These are phyloP conservation scores for Cheilosia grossa DNA, from an alignment of 2,888 invertebrate genomes.

Conservation along the genomic window DNA sequence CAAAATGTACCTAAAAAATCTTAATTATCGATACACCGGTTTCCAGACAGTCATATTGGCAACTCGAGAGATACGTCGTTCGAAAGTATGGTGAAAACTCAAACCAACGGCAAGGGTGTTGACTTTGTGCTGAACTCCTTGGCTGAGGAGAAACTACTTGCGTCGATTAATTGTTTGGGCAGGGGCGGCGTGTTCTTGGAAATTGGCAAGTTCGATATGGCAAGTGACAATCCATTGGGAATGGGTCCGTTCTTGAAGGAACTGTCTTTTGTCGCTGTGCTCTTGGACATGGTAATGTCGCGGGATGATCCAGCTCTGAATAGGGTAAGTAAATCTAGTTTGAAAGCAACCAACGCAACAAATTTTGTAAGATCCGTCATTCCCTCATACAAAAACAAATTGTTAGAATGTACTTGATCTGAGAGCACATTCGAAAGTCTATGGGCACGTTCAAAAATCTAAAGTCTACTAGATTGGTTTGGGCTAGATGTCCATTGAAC, in stretches of 20 bases:
- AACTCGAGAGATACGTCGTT: conserved; percentile 94
- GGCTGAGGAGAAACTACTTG: conserved; percentile 94
- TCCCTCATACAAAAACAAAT: no score
- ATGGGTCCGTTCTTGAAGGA: conserved; percentile 89
- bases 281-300: conserved; percentile 85
- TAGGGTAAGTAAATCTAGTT: conserved; percentile 9
- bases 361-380: no score
- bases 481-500: no score
- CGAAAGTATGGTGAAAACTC: conserved; percentile 91
- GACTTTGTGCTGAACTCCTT: conserved; percentile 96
- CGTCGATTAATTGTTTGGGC: conserved; percentile 86
- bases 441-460: no score
- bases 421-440: no score
- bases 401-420: no score
- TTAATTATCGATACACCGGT: background rate
- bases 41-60: conserved; percentile 87
- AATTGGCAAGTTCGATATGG: conserved; percentile 93
- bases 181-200: conserved; percentile 89
- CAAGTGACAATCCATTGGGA: conserved; percentile 86
- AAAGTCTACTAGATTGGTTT: no score
- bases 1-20: background rate
- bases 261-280: conserved; percentile 90
- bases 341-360: background rate
- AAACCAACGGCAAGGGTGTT: conserved; percentile 94
- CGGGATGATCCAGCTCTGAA: background rate